Conservation (phyloP, 1,140 invertebrate genomes). For the Drosophila pectinifera region DNA sequence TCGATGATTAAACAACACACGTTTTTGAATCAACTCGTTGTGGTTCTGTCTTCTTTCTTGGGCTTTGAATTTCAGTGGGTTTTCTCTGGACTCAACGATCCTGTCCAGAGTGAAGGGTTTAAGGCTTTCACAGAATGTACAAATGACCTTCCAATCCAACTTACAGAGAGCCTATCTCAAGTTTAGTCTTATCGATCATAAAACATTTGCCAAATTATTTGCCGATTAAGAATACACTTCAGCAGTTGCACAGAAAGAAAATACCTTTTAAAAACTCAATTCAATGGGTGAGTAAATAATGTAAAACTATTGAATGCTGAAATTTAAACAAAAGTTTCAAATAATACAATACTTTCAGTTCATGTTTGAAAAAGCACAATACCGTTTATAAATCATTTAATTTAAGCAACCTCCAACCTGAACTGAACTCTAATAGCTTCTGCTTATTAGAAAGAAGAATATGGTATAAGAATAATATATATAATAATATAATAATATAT, state of each 20-base stretch:
- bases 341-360: neutral
- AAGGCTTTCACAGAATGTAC: conserved; percentile 1
- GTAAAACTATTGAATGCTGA: neutral
- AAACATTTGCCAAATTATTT: conserved; percentile 56
- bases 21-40: conserved; percentile 32
- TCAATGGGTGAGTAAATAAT: too few relatives aligned
- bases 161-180: conserved; percentile 45
- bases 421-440: too few relatives aligned
- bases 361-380: too few relatives aligned
- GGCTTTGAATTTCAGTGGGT: neutral
- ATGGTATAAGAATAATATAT: too few relatives aligned
- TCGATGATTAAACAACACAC: conserved; percentile 51
- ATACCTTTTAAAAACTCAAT: neutral
- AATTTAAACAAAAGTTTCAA: neutral
- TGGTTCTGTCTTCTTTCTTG: conserved; percentile 7
- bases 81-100: neutral
- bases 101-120: too few relatives aligned
- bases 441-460: too few relatives aligned
- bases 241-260: conserved; percentile 4
- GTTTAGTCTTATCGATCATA: conserved; percentile 50
- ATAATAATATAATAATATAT: too few relatives aligned
- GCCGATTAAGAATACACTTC: conserved; percentile 37
- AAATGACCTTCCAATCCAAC: neutral
- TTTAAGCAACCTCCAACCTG: neutral
- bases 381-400: neutral